A percentile compares a stretch with the other conserved stretches of the same genome.
Evolutionary conservation across 2,888 invertebrate species (phyloP).

Genomic region (Hylaea fasciaria): DNA sequence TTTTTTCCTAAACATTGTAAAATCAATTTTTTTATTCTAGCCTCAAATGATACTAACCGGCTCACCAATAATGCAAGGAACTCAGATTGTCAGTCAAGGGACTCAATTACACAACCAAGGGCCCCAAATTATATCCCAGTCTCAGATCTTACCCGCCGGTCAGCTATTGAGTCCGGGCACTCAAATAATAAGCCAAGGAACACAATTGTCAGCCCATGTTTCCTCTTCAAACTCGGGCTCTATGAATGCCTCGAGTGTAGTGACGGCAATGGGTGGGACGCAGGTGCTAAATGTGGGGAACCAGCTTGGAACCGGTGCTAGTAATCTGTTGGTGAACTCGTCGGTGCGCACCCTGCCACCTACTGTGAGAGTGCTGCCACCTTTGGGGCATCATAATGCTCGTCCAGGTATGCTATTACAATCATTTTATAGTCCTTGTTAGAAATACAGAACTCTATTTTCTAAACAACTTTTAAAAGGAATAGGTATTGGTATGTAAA

Average conservation of each 20-base stretch:
- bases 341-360: slow-evolving; percentile 74
- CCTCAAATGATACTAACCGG: slow-evolving; percentile 79
- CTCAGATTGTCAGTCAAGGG: slow-evolving; percentile 77
- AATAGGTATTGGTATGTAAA: too few relatives aligned
- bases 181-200: slow-evolving; percentile 80
- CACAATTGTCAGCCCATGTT: slow-evolving; percentile 66
- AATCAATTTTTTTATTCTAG: slow-evolving; percentile 55
- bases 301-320: slow-evolving; percentile 65
- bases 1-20: too few relatives aligned
- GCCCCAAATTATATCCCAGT: slow-evolving; percentile 72
- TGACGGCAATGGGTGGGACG: slow-evolving; percentile 64
- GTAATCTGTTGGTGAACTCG: slow-evolving; percentile 72
- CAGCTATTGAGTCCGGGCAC: slow-evolving; percentile 68
- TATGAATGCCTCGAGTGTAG: slow-evolving; percentile 60
- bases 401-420: slow-evolving; percentile 66
- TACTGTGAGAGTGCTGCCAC: slow-evolving; percentile 75
- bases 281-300: slow-evolving; percentile 75
- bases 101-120: slow-evolving; percentile 72
- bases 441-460: too few relatives aligned
- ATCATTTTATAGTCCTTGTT: too few relatives aligned
- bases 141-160: slow-evolving; percentile 54
- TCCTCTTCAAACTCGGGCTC: slow-evolving; percentile 62
- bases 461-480: too few relatives aligned
- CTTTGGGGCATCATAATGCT: slow-evolving; percentile 70
- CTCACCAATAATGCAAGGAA: slow-evolving; percentile 74